Evolutionary conservation across 2,113 vertebrate species (phyloP).

Genomic region (Indicator indicator): DNA sequence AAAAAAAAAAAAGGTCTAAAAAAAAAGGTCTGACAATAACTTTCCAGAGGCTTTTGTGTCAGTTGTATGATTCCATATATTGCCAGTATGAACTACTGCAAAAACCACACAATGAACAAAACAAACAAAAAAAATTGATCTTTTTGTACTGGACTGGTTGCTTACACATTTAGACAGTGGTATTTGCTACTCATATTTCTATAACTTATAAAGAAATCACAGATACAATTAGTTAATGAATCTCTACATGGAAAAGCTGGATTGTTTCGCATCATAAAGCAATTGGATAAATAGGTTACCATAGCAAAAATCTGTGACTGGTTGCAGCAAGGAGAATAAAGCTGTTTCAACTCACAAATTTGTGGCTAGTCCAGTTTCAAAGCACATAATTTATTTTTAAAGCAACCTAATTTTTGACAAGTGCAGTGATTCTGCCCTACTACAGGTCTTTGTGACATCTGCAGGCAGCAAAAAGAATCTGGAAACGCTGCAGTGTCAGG

Average conservation of each 20-base stretch:
- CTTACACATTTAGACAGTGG: not conserved
- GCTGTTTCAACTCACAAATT: not conserved
- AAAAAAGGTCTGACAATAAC: not conserved
- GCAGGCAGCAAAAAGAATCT: not conserved
- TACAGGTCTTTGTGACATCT: not conserved
- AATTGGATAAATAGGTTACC: not conserved
- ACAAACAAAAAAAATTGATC: accelerated
- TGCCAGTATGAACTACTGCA: not conserved
- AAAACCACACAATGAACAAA: not conserved
- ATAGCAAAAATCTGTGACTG: not conserved
- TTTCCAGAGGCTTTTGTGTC: not conserved
- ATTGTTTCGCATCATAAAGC: not conserved
- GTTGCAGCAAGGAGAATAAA: not conserved
- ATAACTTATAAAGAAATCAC: not conserved
- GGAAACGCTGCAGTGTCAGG: not conserved
- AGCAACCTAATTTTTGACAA: not conserved
- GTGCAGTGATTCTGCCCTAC: not conserved
- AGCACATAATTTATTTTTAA: not conserved
- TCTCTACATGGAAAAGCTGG: not conserved
- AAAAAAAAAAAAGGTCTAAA: not conserved
- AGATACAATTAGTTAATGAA: not conserved
- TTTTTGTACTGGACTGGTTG: not conserved
- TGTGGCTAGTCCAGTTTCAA: not conserved
- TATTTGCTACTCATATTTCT: not conserved
- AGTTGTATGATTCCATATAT: not conserved